These are phyloP conservation scores for Myoxocephalus aenaeus DNA, from an alignment of 2,797 vertebrate species.

Conservation along the genomic window DNA sequence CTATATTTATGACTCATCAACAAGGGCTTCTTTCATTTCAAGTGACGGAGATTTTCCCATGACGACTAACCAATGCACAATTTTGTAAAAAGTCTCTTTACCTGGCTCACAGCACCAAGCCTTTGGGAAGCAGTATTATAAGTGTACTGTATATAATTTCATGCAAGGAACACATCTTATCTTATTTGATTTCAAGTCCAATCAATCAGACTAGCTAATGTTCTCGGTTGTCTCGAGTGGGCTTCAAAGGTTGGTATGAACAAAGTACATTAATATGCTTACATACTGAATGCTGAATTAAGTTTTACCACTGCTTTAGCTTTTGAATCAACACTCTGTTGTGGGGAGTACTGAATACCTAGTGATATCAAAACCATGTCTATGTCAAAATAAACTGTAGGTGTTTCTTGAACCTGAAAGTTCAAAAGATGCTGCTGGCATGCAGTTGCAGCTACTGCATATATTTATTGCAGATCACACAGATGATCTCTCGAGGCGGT, in stretches of 20 bases:
- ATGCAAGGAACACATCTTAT: background rate
- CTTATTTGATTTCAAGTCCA: background rate
- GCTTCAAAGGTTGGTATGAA: background rate
- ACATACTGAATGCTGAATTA: background rate
- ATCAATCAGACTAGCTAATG: background rate
- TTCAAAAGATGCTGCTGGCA: background rate
- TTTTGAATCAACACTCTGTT: background rate
- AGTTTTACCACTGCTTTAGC: background rate
- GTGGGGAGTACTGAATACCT: background rate
- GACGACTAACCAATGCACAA: background rate
- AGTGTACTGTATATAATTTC: background rate
- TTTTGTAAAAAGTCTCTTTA: background rate
- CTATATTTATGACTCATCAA: background rate
- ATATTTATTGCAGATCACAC: conserved; percentile 3
- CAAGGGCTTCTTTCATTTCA: background rate
- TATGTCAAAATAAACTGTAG: background rate
- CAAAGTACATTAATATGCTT: background rate
- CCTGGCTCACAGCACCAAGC: background rate
- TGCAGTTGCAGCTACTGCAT: conserved; percentile 1
- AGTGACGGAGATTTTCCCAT: background rate
- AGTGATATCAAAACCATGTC: background rate
- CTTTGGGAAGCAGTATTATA: background rate
- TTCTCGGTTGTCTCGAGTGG: background rate
- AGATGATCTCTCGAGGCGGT: background rate
- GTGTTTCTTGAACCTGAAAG: background rate